Conservation (phyloP, 2,113 vertebrate species). For the Pomatorhinus ruficollis region DNA sequence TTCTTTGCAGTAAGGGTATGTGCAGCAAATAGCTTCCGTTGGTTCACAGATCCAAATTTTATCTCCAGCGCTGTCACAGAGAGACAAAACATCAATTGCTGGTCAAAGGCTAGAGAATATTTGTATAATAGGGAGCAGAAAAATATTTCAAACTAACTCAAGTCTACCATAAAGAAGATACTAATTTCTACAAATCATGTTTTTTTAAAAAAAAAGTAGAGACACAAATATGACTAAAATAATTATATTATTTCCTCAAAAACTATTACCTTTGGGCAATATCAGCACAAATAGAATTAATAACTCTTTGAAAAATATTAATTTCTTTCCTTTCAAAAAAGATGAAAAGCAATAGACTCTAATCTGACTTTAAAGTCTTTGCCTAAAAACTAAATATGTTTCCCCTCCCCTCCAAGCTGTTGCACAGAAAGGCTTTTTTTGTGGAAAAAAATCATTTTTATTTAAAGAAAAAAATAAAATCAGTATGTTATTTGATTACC, state of each 20-base stretch:
- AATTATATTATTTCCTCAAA: background rate
- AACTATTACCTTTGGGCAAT: background rate
- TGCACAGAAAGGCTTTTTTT: background rate
- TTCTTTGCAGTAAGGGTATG: background rate
- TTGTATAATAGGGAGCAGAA: background rate
- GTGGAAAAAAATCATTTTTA: background rate
- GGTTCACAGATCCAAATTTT: background rate
- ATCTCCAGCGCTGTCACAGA: background rate
- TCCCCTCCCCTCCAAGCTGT: background rate
- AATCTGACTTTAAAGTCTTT: background rate
- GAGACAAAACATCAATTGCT: background rate
- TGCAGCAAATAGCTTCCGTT: background rate
- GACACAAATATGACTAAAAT: background rate
- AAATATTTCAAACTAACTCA: background rate
- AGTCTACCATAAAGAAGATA: background rate
- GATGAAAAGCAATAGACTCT: background rate
- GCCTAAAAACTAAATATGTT: background rate
- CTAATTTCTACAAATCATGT: background rate
- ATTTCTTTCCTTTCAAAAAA: background rate
- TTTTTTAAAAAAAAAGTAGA: background rate
- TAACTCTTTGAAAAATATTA: background rate
- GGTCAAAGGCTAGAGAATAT: background rate
- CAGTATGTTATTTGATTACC: background rate
- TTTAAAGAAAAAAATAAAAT: background rate
- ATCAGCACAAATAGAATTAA: background rate